phyloP scores from a whole-genome alignment of 2,113 vertebrate genomes.

The Nyctibius bracteatus region DNA sequence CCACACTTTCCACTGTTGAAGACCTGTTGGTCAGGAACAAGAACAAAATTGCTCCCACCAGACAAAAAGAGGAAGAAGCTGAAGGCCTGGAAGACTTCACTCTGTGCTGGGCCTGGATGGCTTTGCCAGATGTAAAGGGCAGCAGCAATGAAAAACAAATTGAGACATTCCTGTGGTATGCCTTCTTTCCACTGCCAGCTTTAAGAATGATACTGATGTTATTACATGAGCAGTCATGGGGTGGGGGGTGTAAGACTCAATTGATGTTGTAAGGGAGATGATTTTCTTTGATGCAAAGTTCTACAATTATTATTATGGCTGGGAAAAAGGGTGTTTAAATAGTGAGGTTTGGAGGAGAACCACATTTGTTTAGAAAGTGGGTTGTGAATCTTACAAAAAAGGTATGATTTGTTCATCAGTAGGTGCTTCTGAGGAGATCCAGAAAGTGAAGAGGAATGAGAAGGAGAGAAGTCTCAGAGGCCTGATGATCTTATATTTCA shows the following conservation, averaged over 20 bases:
- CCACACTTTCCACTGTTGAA: not conserved
- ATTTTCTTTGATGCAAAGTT: not conserved
- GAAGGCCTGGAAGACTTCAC: not conserved
- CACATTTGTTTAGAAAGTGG: not conserved
- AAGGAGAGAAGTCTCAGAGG: not conserved
- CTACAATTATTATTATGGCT: not conserved
- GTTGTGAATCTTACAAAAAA: not conserved
- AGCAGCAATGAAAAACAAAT: not conserved
- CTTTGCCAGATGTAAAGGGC: not conserved
- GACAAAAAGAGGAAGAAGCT: not conserved
- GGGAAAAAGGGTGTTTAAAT: not conserved
- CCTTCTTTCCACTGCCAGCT: not conserved
- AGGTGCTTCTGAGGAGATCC: not conserved
- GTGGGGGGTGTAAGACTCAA: not conserved
- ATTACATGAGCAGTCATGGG: not conserved
- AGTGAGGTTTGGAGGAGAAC: not conserved
- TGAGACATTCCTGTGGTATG: not conserved
- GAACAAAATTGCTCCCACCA: not conserved
- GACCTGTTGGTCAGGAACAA: not conserved
- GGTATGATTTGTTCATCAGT: not conserved
- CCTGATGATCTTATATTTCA: not conserved
- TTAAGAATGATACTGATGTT: not conserved
- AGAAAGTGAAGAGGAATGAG: not conserved
- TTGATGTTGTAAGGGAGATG: not conserved
- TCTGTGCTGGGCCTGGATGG: not conserved